These are phyloP conservation scores for Lithosia quadra DNA, from an alignment of 2,888 invertebrate genomes.

Conservation along the genomic window DNA sequence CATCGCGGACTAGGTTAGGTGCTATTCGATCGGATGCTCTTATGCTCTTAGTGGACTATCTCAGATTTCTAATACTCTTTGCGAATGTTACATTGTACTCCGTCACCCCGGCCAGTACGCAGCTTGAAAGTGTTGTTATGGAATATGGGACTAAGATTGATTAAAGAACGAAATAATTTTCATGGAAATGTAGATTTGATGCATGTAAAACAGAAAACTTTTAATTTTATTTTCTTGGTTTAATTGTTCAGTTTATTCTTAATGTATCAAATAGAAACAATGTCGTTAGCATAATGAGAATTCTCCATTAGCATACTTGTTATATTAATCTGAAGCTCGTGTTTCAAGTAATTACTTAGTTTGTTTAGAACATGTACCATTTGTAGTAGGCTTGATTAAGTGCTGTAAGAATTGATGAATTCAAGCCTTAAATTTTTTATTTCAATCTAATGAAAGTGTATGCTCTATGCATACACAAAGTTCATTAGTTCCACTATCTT, in stretches of 20 bases:
- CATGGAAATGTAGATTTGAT: constrained; percentile 12
- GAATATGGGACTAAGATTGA: constrained; percentile 19
- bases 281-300: constrained; percentile 41
- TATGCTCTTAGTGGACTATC: too few species aligned
- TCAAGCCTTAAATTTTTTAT: background rate
- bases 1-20: too few species aligned
- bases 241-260: constrained; percentile 27
- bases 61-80: too few species aligned
- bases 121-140: constrained; percentile 6
- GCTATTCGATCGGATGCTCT: too few species aligned
- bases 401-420: background rate
- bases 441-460: background rate
- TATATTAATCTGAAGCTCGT: constrained; percentile 32
- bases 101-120: background rate
- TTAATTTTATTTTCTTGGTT: constrained; percentile 12
- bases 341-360: constrained; percentile 47
- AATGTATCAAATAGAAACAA: constrained; percentile 37
- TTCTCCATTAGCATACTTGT: constrained; percentile 48
- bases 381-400: background rate
- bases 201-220: constrained; percentile 5
- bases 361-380: constrained; percentile 18
- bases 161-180: background rate
- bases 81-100: background rate
- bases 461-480: background rate
- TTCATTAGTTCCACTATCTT: background rate